A percentile compares a stretch with the other conserved stretches of the same genome.
Evolutionary conservation across 2,797 vertebrate genomes (phyloP).

Genomic region (Triplophysa bombifrons): DNA sequence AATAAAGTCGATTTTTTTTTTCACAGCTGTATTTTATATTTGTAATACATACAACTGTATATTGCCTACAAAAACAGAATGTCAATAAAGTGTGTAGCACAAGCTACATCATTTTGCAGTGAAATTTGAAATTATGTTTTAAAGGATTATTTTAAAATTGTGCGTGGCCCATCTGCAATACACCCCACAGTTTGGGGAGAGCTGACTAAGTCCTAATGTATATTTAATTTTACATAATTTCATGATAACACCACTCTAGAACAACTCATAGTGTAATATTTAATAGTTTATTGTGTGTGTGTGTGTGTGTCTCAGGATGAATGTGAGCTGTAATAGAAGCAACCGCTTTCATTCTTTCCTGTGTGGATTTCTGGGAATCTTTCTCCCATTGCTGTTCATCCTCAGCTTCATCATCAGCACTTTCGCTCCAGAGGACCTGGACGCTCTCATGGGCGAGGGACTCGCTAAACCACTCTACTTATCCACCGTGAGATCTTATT

Average conservation of each 20-base stretch:
- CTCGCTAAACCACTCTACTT: constrained; percentile 56
- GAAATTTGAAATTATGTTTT: no score
- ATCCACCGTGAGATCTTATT: constrained; percentile 59
- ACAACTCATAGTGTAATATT: neutral
- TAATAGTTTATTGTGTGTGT: constrained; percentile 5
- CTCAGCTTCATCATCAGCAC: constrained; percentile 75
- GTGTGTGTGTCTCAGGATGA: constrained; percentile 63
- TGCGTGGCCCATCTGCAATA: no score
- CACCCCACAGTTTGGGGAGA: no score
- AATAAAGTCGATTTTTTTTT: no score
- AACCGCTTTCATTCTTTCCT: constrained; percentile 72
- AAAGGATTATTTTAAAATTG: no score
- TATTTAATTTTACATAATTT: neutral
- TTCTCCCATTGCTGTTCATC: constrained; percentile 75
- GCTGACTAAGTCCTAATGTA: neutral
- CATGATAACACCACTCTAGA: neutral
- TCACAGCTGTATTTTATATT: no score
- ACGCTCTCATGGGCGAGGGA: constrained; percentile 72
- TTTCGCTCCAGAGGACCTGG: constrained; percentile 69
- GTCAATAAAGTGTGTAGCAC: no score
- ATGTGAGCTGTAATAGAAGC: constrained; percentile 71
- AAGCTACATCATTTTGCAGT: no score
- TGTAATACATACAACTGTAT: no score
- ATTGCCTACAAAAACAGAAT: no score
- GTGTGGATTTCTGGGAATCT: constrained; percentile 70